A percentile compares a stretch with the other conserved stretches of the same genome.
These are phyloP conservation scores for Sisor rabdophorus DNA, from an alignment of 2,113 vertebrate species.

Conservation along the genomic window DNA sequence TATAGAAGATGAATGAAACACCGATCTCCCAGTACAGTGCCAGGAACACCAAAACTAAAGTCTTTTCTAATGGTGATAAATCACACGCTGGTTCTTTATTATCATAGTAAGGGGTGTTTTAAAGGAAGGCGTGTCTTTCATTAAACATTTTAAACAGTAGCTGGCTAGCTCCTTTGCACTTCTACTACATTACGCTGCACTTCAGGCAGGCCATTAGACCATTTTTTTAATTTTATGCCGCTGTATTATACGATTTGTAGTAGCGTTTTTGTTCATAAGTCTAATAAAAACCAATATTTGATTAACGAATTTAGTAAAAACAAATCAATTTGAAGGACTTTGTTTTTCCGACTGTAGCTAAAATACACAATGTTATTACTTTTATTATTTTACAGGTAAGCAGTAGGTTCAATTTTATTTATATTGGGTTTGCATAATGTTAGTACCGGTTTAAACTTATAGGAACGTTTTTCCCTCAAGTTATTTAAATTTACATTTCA, in stretches of 20 bases:
- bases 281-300: background rate
- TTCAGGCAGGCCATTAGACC: background rate
- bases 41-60: background rate
- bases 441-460: background rate
- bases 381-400: constrained; percentile 14
- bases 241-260: background rate
- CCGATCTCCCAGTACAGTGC: background rate
- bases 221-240: background rate
- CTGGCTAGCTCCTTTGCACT: no score
- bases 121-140: background rate
- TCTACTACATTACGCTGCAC: background rate
- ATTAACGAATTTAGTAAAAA: background rate
- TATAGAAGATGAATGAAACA: no score
- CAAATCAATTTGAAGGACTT: background rate
- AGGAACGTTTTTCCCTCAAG: background rate
- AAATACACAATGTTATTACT: background rate
- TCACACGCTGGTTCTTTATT: background rate
- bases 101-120: background rate
- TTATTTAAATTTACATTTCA: constrained; percentile 4
- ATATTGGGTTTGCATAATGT: background rate
- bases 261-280: background rate
- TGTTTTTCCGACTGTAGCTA: background rate
- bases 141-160: background rate
- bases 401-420: background rate
- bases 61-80: background rate